phyloP scores from a whole-genome alignment of 2,888 invertebrate genomes.

The Coelinius sp. region DNA sequence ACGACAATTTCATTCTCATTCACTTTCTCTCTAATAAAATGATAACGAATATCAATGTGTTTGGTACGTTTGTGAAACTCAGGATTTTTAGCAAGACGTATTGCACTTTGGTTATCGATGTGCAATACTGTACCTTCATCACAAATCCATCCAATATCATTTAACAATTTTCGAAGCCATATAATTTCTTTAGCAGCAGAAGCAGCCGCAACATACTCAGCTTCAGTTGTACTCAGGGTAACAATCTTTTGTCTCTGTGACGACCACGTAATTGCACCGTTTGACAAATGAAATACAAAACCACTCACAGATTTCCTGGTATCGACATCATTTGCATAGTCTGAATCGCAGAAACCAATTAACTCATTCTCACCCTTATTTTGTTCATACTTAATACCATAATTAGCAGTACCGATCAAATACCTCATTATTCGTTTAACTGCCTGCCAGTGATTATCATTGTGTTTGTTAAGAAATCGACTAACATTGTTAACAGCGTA shows the following conservation, averaged over 20 bases:
- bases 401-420: conserved; percentile 34
- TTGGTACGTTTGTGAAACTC: conserved; percentile 46
- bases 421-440: conserved; percentile 42
- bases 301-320: conserved; percentile 43
- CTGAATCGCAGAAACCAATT: conserved; percentile 40
- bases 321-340: conserved; percentile 40
- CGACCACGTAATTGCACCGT: conserved; percentile 38
- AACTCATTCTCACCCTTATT: conserved; percentile 35
- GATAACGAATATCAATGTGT: too few species aligned
- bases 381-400: conserved; percentile 34
- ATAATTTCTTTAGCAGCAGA: conserved; percentile 33
- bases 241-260: conserved; percentile 37
- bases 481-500: conserved; percentile 38
- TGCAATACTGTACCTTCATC: conserved; percentile 15
- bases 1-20: conserved; percentile 31
- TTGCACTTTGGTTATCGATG: conserved; percentile 45
- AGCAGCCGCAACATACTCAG: conserved; percentile 38
- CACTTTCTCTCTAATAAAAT: conserved; percentile 40
- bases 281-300: conserved; percentile 37
- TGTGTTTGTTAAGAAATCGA: conserved; percentile 31
- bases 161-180: conserved; percentile 35
- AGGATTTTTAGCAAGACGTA: conserved; percentile 40
- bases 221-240: conserved; percentile 38
- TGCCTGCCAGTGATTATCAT: conserved; percentile 36
- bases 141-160: conserved; percentile 31